Evolutionary conservation across 1,140 invertebrate genomes (phyloP).

Genomic region (Cyrtorhinus lividipennis): DNA sequence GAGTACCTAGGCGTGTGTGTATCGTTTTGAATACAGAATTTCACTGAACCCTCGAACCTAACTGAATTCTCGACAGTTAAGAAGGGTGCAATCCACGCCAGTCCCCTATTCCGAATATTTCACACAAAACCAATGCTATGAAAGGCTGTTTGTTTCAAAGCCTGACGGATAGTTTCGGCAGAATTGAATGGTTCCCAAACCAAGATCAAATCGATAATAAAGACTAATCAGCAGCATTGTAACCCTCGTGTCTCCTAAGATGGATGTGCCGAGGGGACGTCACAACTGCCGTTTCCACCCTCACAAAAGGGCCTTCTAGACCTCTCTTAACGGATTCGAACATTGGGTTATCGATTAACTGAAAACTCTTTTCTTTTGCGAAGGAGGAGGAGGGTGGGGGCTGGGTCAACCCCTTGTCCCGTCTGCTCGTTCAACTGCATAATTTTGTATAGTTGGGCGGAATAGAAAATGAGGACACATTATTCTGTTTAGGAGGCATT

Average conservation of each 20-base stretch:
- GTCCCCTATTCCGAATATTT: neutral
- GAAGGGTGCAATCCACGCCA: neutral
- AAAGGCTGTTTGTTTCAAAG: neutral
- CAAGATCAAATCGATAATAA: neutral
- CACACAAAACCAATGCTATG: too few relatives aligned
- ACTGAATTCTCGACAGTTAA: neutral
- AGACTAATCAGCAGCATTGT: neutral
- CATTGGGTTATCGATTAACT: too few relatives aligned
- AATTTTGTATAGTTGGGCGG: too few relatives aligned
- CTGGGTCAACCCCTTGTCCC: too few relatives aligned
- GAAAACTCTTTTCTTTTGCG: too few relatives aligned
- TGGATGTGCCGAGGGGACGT: neutral
- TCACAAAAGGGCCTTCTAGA: too few relatives aligned
- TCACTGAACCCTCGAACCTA: neutral
- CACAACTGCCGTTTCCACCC: neutral
- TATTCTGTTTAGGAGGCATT: too few relatives aligned
- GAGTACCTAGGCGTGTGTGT: neutral
- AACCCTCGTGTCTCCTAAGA: neutral
- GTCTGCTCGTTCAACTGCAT: too few relatives aligned
- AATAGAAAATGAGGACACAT: too few relatives aligned
- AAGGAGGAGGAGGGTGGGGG: too few relatives aligned
- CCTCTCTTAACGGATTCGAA: too few relatives aligned
- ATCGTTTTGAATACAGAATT: neutral
- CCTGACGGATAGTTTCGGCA: neutral
- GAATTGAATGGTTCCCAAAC: neutral